Conservation (phyloP, 2,113 vertebrate species). For the Tachuris rubrigastra region DNA sequence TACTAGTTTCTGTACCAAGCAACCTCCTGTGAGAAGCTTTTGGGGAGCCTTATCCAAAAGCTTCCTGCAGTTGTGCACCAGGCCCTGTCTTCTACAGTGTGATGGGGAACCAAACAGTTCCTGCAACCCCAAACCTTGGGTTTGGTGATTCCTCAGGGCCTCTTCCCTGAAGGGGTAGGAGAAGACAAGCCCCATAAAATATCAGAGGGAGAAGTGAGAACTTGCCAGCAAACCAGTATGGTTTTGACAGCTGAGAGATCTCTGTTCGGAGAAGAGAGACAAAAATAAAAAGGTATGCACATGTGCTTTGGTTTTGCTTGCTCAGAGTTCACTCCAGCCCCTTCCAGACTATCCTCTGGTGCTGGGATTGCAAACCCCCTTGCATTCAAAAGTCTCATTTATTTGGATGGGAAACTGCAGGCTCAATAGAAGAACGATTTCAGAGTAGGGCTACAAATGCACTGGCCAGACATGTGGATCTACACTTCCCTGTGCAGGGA, state of each 20-base stretch:
- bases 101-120: not conserved
- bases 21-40: not conserved
- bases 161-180: not conserved
- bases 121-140: too few relatives aligned
- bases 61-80: not conserved
- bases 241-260: not conserved
- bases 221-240: not conserved
- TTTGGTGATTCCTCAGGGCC: not conserved
- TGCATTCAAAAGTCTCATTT: not conserved
- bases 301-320: accelerated
- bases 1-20: not conserved
- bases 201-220: not conserved
- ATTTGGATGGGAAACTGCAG: not conserved
- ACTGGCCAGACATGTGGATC: not conserved
- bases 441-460: not conserved
- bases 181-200: not conserved
- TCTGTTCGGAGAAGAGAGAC: not conserved
- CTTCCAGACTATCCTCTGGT: not conserved
- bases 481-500: not conserved
- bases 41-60: not conserved
- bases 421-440: not conserved
- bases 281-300: not conserved
- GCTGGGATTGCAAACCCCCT: not conserved
- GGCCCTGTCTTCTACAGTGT: not conserved
- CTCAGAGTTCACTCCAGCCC: not conserved